Evolutionary conservation across 2,888 invertebrate genomes (phyloP), one percentile per base, ranked within the genome.

Genomic region (Callimorpha dominula): DNA sequence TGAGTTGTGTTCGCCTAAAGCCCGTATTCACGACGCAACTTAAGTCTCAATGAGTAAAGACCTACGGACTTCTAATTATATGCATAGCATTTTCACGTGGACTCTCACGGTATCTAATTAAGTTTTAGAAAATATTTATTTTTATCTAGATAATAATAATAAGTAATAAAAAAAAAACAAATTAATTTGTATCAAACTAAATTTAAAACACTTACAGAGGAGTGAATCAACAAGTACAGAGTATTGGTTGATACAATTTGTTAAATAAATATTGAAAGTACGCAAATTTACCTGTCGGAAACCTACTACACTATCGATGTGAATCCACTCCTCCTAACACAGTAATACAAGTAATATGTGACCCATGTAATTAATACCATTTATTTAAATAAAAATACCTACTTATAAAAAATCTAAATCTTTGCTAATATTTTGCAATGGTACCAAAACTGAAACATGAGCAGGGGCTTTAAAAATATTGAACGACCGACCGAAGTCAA

Each of bases 401-500:
- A 46, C 11, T 46, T 9, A 11, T 46, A n/a, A 57, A 57, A 20
- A 57, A 57, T 54, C 8, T 9, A 54, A 57, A 57, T 20, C 54
- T 57, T 20, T 11, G 4, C 11, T 20, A 20, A 57, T 20, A 57
- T 57, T 57, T 57, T 20, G 5, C 11, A 68, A 68, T 43, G 60
- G 52, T 63, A 67, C 49, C 40, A 69, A 72, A 72, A 74, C 77
- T 70, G 40, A n/a, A 31, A 65, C 65, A 42, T 72, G 66, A 75
- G 57, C 54, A 54, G 68, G 52, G 52, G 15, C 64, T 49, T 68
- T 70, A 65, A 71, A n/a, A 69, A 86, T 87, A 88, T 88, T 81
- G 86, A 83, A 85, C 77, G 83, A 82, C 83, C 79, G 85, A 82
- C 82, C 81, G 81, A 84, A 86, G 86, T 83, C 82, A 83, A 81